Percentiles rank a stretch among this genome's conserved stretches.
Evolutionary conservation across 92 coral and sea anemone genomes (phyloP).

Genomic region (Pocillopora meandrina): DNA sequence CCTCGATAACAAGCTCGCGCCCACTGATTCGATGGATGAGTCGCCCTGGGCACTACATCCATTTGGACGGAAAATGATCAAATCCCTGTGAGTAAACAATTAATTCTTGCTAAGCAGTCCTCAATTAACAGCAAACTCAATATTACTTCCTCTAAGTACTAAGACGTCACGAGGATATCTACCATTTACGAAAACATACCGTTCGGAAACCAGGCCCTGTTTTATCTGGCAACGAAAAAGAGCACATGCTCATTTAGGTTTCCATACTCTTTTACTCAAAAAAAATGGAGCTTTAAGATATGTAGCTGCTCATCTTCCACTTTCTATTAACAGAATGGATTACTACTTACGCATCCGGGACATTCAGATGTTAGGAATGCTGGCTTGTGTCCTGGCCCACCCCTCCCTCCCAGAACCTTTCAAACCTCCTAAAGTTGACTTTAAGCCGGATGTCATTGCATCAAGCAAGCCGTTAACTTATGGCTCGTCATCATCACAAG

Average conservation of each 20-base stretch:
- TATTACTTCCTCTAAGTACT: too few relatives aligned
- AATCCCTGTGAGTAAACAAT: slow-evolving; percentile 79
- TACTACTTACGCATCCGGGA: slow-evolving; percentile 86
- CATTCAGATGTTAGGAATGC: slow-evolving; percentile 91
- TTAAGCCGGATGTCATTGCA: slow-evolving; percentile 35
- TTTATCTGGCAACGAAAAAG: too few relatives aligned
- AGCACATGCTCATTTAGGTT: neutral
- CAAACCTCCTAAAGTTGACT: slow-evolving; percentile 64
- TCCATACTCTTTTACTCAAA: neutral
- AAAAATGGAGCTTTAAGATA: neutral
- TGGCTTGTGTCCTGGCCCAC: slow-evolving; percentile 81
- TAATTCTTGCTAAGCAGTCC: too few relatives aligned
- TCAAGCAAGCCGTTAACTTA: slow-evolving; percentile 79
- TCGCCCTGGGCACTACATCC: slow-evolving; percentile 99
- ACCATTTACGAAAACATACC: too few relatives aligned
- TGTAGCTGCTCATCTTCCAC: neutral
- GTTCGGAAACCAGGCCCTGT: too few relatives aligned
- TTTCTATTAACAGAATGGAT: slow-evolving; percentile 60
- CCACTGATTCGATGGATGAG: slow-evolving; percentile 74
- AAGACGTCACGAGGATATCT: too few relatives aligned
- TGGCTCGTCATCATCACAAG: slow-evolving; percentile 48
- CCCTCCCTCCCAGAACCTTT: slow-evolving; percentile 85
- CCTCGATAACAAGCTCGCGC: slow-evolving; percentile 80
- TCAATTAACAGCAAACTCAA: too few relatives aligned
- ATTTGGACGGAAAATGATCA: slow-evolving; percentile 82